Base-by-base conservation (phyloP, 1,140 invertebrate species). In the Leptestheria dahalacensis region DNA sequence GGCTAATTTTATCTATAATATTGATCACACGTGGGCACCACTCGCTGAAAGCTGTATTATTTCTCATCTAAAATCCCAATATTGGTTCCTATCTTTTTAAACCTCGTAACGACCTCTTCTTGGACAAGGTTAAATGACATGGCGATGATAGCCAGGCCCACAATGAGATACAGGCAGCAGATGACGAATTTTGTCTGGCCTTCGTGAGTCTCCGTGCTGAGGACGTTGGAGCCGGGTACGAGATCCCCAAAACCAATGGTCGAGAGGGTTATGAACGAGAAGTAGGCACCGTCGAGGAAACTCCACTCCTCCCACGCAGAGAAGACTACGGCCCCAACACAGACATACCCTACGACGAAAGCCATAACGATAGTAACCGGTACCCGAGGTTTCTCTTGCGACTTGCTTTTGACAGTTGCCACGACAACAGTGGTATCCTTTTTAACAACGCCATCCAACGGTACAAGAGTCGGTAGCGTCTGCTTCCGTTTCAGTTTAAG, bases 121-220 rank as follows among this genome's bases (percentile, higher is more conserved):
- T 95, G 90, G 60, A 95, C 82, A 28, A 95, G 76, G 70, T 86
- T 91, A 68, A 92, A 94, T 56, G 88, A 88, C 88, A 92, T 94
- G 1, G 91, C 89, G 64, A 95, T 83, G 28, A 95, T 73, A 12
- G 91, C 85, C 26, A 95, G 77, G 23, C 91, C 91, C 63, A 94
- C 77, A 33, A 94, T 77, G 33, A 95, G 70, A 70, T 93, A 95
- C 1, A 88, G 74, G 68, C 88, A 89, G 70, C 86, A 89, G 11
- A 84, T 82, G 26, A 91, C 81, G 61, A 91, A 75, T 69, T 90
- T 86, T 11, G 76, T 71, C 57, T 80, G 48, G 61, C 76, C 78
- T 21, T 74, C 78, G 47, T 82, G 80, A 2, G 76, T 71, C 20
- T 26, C 53, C 23, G 53, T 41, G 33, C 48, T 49, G 18, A 60